A percentile compares a stretch with the other conserved stretches of the same genome.
Evolutionary conservation across 1,140 invertebrate genomes (phyloP).

Genomic region (Bicyclus anynana): DNA sequence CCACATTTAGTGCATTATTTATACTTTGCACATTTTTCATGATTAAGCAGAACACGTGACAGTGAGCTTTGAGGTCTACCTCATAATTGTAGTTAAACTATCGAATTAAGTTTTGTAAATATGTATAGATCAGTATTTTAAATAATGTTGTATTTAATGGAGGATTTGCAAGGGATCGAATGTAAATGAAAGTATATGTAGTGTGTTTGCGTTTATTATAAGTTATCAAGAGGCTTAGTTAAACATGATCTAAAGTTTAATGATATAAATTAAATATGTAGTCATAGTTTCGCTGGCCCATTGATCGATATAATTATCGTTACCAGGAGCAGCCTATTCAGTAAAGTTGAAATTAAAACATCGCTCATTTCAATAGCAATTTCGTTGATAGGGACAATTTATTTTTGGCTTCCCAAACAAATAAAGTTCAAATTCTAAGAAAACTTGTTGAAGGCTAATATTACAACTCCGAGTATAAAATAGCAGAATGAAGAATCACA

Average conservation of each 20-base stretch:
- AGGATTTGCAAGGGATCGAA: conserved; percentile 32
- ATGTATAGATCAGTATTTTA: conserved; percentile 36
- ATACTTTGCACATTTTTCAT: conserved; percentile 30
- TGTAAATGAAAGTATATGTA: not conserved
- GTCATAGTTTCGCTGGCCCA: too few species aligned
- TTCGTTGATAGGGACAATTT: too few species aligned
- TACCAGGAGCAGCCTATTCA: too few species aligned
- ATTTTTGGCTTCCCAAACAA: too few species aligned
- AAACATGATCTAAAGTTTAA: not conserved
- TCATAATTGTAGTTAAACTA: conserved; percentile 13
- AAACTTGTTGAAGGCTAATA: too few species aligned
- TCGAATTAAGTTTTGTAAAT: not conserved
- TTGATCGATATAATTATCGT: too few species aligned
- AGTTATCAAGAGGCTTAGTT: conserved; percentile 1
- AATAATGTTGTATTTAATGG: conserved; percentile 12
- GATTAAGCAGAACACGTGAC: conserved; percentile 41
- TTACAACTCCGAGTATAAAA: too few species aligned
- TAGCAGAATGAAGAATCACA: too few species aligned
- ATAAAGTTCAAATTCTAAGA: too few species aligned
- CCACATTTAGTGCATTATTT: conserved; percentile 29
- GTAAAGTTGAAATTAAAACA: too few species aligned
- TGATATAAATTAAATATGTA: too few species aligned
- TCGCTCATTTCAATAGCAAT: too few species aligned
- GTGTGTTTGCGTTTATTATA: conserved; percentile 11
- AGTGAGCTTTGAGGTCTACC: conserved; percentile 34